phyloP scores from a whole-genome alignment of 2,113 vertebrate species.

The Lathamus discolor region DNA sequence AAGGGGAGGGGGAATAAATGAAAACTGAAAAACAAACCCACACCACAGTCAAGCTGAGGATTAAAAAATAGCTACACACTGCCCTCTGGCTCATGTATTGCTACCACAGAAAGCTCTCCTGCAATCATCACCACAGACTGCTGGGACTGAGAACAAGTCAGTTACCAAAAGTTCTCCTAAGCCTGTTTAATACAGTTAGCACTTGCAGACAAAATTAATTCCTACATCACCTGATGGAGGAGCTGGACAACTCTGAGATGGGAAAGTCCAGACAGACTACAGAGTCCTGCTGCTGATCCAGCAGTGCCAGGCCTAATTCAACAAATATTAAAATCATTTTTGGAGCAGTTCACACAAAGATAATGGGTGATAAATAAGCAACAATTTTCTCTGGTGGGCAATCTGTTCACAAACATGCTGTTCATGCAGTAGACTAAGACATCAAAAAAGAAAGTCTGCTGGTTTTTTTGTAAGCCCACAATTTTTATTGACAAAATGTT shows the following conservation, averaged over 20 bases:
- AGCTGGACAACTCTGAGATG: background rate
- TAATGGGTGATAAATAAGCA: slow-evolving; percentile 28
- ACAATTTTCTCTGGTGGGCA: background rate
- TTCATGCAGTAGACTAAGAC: background rate
- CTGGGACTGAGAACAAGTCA: slow-evolving; percentile 24
- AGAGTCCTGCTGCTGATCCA: background rate
- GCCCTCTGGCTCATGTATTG: slow-evolving; percentile 56
- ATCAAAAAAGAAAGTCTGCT: background rate
- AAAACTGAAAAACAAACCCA: slow-evolving; percentile 46
- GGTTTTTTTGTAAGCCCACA: background rate
- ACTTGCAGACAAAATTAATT: slow-evolving; percentile 51
- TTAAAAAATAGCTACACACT: slow-evolving; percentile 60
- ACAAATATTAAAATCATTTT: background rate
- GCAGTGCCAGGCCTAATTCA: background rate
- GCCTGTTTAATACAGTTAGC: slow-evolving; percentile 26
- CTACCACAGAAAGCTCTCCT: slow-evolving; percentile 33
- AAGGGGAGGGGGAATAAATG: background rate
- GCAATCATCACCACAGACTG: slow-evolving; percentile 18
- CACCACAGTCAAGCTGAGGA: slow-evolving; percentile 24
- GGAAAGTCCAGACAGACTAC: background rate
- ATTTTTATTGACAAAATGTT: slow-evolving; percentile 35
- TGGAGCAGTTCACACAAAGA: slow-evolving; percentile 17
- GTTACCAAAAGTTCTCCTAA: slow-evolving; percentile 31
- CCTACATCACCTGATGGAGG: slow-evolving; percentile 18
- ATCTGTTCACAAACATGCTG: background rate